Percentiles rank a stretch among this genome's conserved stretches.
Evolutionary conservation across 35 echinoderm and acorn worm species (phyloP).

Genomic region (Ptychodera flava): DNA sequence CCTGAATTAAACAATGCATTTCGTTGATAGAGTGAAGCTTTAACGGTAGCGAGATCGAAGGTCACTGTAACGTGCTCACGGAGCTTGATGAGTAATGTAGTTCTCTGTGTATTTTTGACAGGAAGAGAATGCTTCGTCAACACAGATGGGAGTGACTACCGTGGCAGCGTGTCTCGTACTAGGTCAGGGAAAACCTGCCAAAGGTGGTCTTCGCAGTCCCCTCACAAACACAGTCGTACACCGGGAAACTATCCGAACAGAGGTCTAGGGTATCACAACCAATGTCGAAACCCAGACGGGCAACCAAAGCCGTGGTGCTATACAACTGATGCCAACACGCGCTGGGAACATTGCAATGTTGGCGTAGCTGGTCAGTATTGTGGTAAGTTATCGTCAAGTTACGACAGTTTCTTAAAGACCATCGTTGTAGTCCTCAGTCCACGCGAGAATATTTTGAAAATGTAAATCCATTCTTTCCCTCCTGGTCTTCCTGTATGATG

Average conservation of each 20-base stretch:
- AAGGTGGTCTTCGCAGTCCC: constrained; percentile 19
- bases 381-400: no score
- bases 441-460: no score
- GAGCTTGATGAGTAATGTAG: no score
- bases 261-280: constrained; percentile 39
- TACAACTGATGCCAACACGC: not conserved
- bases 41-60: no score
- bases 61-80: not conserved
- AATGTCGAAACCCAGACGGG: not conserved
- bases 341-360: not conserved
- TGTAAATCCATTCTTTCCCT: no score
- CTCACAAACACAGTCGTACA: constrained; percentile 29
- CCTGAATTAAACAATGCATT: no score
- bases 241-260: constrained; percentile 16
- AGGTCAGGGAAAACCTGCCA: constrained; percentile 27
- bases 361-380: not conserved
- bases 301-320: not conserved
- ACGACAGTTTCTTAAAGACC: no score
- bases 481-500: no score
- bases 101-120: no score
- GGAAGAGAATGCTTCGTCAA: not conserved
- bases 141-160: constrained; percentile 6
- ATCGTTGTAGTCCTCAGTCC: no score
- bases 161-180: constrained; percentile 3
- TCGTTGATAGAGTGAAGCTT: no score